These are phyloP conservation scores for Tridacna crocea DNA, from an alignment of 2,888 invertebrate genomes.

Conservation along the genomic window DNA sequence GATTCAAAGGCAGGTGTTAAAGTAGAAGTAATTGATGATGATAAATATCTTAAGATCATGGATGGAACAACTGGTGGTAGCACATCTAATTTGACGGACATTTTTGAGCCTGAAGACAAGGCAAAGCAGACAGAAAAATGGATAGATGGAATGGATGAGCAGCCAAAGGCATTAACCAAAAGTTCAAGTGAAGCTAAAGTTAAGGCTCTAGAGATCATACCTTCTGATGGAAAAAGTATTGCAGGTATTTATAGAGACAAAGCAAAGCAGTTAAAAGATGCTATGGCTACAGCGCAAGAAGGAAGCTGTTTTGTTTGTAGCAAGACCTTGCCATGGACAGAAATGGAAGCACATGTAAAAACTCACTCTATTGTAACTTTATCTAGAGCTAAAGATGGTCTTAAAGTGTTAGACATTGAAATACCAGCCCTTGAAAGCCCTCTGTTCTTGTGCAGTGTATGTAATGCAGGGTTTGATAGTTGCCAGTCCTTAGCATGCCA, in stretches of 20 bases:
- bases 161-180: too few species aligned
- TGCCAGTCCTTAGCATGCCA: conserved; percentile 28
- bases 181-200: too few species aligned
- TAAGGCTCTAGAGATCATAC: too few species aligned
- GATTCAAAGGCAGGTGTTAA: too few species aligned
- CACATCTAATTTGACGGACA: too few species aligned
- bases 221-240: too few species aligned
- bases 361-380: conserved; percentile 15
- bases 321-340: neutral
- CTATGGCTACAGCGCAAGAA: neutral
- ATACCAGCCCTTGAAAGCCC: conserved; percentile 9
- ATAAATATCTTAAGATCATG: too few species aligned
- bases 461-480: conserved; percentile 32
- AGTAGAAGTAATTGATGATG: too few species aligned
- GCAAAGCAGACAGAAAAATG: too few species aligned
- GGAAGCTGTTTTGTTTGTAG: conserved; percentile 27
- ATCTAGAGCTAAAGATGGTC: neutral
- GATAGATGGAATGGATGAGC: too few species aligned
- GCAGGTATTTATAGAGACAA: neutral
- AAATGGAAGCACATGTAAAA: conserved; percentile 7
- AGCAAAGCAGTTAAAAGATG: conserved; percentile 20
- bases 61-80: too few species aligned
- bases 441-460: conserved; percentile 47
- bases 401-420: conserved; percentile 7
- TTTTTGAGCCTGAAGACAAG: too few species aligned